Evolutionary conservation across 1,140 invertebrate species (phyloP).

Genomic region (Apis mellifera): DNA sequence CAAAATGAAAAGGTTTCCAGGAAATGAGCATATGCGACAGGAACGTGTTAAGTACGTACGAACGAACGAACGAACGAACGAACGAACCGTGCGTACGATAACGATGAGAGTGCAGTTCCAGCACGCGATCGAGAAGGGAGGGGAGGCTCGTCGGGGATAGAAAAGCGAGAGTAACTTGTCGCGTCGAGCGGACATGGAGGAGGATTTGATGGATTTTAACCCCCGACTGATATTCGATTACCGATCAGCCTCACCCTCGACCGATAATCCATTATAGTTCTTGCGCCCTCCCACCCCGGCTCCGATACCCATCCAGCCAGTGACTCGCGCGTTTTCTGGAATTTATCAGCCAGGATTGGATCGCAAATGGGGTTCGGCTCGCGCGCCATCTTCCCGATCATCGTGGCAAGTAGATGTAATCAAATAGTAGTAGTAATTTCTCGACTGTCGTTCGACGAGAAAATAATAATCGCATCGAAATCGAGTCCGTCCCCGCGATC

Average conservation of each 20-base stretch:
- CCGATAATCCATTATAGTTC: constrained; percentile 78
- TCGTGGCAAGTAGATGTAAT: neutral
- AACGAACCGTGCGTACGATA: constrained; percentile 2
- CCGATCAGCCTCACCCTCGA: constrained; percentile 63
- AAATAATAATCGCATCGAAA: neutral
- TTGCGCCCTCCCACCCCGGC: constrained; percentile 65
- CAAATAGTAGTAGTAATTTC: constrained; percentile 46
- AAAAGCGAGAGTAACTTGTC: constrained; percentile 40
- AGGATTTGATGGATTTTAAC: constrained; percentile 77
- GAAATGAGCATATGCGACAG: neutral
- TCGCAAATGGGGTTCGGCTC: constrained; percentile 71
- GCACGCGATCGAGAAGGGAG: neutral
- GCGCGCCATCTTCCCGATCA: constrained; percentile 58
- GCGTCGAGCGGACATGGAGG: constrained; percentile 50
- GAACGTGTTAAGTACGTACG: neutral
- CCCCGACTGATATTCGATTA: constrained; percentile 78
- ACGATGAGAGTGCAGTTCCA: neutral
- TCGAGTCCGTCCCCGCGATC: neutral
- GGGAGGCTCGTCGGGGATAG: neutral
- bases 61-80: neutral
- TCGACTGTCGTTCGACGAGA: neutral
- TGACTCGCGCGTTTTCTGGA: constrained; percentile 74
- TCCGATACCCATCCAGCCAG: constrained; percentile 44
- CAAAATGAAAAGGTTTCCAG: constrained; percentile 53
- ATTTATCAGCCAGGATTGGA: constrained; percentile 76